These are phyloP conservation scores for Margaritifera margaritifera DNA, from an alignment of 2,888 invertebrate genomes.

Conservation along the genomic window DNA sequence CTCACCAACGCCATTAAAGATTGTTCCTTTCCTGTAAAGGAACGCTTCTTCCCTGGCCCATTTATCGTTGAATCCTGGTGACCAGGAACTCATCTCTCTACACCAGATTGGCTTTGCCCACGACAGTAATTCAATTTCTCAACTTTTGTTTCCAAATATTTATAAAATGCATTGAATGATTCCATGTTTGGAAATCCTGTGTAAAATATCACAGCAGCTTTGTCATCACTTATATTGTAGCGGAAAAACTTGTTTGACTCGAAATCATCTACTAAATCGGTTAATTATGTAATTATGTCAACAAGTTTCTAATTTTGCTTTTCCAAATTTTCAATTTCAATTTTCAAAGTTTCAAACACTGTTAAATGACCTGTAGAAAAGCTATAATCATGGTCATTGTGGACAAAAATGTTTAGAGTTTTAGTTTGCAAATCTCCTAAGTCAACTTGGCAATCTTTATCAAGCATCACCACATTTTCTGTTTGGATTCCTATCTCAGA, in stretches of 20 bases:
- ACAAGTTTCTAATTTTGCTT: background rate
- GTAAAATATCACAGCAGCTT: constrained; percentile 7
- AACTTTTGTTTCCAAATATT: constrained; percentile 19
- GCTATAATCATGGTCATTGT: too few relatives aligned
- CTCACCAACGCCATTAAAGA: constrained; percentile 22
- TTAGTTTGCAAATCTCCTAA: too few relatives aligned
- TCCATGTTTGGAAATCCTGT: constrained; percentile 9
- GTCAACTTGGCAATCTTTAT: too few relatives aligned
- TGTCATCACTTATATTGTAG: constrained; percentile 9
- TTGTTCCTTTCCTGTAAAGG: constrained; percentile 11
- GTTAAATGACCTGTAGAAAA: too few relatives aligned
- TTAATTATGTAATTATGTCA: background rate
- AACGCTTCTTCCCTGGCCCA: constrained; percentile 9
- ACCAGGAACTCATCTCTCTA: background rate
- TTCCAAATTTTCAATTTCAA: background rate
- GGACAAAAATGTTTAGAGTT: too few relatives aligned
- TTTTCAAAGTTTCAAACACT: background rate
- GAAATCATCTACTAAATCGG: background rate
- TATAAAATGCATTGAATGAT: constrained; percentile 15
- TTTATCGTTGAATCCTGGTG: constrained; percentile 2
- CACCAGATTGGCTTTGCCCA: constrained; percentile 1
- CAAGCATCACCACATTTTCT: background rate
- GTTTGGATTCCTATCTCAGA: background rate
- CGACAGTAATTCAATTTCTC: constrained; percentile 18
- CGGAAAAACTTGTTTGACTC: constrained; percentile 7